Conservation (phyloP, 2,113 vertebrate species). For the Myotis lucifugus region DNA sequence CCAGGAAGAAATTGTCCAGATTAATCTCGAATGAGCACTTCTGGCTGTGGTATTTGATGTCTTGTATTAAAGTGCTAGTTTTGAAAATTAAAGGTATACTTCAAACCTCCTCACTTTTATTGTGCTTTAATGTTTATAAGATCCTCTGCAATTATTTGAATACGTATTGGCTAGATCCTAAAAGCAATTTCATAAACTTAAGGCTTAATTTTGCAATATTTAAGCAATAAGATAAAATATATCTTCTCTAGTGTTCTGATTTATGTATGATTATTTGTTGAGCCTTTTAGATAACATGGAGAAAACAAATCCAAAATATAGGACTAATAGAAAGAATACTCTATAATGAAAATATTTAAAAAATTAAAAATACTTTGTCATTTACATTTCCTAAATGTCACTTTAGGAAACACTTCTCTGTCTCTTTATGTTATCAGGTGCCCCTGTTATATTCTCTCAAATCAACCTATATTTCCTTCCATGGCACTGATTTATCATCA, state of each 20-base stretch:
- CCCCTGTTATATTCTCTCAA: neutral
- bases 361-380: neutral
- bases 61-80: neutral
- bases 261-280: conserved; percentile 19
- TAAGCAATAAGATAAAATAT: neutral
- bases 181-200: conserved; percentile 49
- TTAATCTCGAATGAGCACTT: neutral
- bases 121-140: conserved; percentile 7
- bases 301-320: neutral
- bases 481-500: neutral
- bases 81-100: neutral
- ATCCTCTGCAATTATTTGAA: conserved; percentile 38
- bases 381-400: neutral
- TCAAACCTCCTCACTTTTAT: conserved; percentile 28
- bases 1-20: conserved; percentile 28
- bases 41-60: conserved; percentile 63
- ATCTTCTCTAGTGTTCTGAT: neutral
- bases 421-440: neutral
- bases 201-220: conserved; percentile 23
- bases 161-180: neutral
- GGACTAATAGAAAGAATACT: neutral
- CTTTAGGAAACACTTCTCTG: neutral
- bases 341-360: neutral
- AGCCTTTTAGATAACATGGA: neutral
- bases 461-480: neutral